Evolutionary conservation across 2,113 vertebrate species (phyloP), one percentile per base, ranked within the genome.

Genomic region (Guaruba guarouba): DNA sequence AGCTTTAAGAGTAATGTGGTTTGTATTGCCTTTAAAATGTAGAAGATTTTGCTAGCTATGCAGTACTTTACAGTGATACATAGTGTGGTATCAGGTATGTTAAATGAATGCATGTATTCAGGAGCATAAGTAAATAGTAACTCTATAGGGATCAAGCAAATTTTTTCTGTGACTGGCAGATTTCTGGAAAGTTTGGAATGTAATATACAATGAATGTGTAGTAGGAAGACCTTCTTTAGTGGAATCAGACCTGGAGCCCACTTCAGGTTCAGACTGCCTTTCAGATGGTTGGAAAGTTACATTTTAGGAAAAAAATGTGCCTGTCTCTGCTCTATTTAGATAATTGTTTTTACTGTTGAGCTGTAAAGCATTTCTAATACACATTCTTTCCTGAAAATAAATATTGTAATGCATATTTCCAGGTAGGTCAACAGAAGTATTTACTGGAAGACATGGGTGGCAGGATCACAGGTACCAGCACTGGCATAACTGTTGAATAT

Each of bases 341-440:
- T 87, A 10, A 0, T 64, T 82, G 78, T 22, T 92, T 79, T 82
- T 86, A 82, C 74, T 82, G 7, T 31, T 68, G 28, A 66, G 22
- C 73, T 89, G 86, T 90, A 96, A 52, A 48, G 27, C 59, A 93
- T 84, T 39, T 62, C 67, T 88, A 90, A 49, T 7, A 80, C 29
- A 77, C 77, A 73, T 92, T 96, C 44, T 88, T 92, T 90, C 84
- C 68, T 94, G 93, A 95, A 97, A 97, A 92, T 89, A 94, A 25
- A 76, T 29, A 87, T 92, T 89, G 74, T 93, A 87, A 95, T 95
- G 92, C 3, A 10, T 95, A 81, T 96, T 97, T 96, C 90, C 83
- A 93, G 63, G 16, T 90, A 95, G 63, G 35, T 96, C 51, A 96
- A 91, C 63, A 93, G 69, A 95, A 95, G 44, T 93, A 90, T 63